A percentile compares a stretch with the other conserved stretches of the same genome.
phyloP scores from a whole-genome alignment of 2,113 vertebrate species.

The Aythya baeri region DNA sequence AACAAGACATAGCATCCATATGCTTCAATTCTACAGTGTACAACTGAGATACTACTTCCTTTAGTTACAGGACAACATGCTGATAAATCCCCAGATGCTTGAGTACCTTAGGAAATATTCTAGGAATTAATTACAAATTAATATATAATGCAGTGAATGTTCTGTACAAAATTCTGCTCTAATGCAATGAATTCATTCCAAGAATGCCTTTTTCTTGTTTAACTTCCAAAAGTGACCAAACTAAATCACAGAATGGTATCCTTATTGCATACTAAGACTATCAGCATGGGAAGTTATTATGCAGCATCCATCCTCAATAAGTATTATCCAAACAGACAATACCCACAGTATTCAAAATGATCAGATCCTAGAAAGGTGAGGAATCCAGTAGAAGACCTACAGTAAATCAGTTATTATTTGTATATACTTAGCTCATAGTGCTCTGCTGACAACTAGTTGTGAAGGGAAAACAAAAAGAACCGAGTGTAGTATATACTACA shows the following conservation, averaged over 20 bases:
- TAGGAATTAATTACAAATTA: background rate
- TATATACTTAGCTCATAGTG: background rate
- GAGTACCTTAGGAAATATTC: background rate
- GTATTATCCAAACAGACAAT: background rate
- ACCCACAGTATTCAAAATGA: background rate
- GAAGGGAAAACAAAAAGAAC: background rate
- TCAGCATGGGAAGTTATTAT: background rate
- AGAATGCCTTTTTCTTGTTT: background rate
- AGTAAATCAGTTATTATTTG: background rate
- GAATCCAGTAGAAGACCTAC: background rate
- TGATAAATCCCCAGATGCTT: background rate
- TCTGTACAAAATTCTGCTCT: background rate
- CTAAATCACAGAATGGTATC: background rate
- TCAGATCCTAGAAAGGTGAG: background rate
- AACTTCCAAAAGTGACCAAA: background rate
- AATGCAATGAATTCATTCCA: background rate
- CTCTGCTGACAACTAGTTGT: background rate
- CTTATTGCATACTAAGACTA: accelerated
- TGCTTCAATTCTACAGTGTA: background rate
- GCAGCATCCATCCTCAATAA: background rate
- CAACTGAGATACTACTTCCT: background rate
- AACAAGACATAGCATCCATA: background rate
- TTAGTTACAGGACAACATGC: background rate
- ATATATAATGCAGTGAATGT: background rate
- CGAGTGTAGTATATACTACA: background rate